Percentiles rank a stretch among this genome's conserved stretches.
These are phyloP conservation scores for Caenorhabditis afra DNA, from an alignment of 2,888 invertebrate species.

Conservation along the genomic window DNA sequence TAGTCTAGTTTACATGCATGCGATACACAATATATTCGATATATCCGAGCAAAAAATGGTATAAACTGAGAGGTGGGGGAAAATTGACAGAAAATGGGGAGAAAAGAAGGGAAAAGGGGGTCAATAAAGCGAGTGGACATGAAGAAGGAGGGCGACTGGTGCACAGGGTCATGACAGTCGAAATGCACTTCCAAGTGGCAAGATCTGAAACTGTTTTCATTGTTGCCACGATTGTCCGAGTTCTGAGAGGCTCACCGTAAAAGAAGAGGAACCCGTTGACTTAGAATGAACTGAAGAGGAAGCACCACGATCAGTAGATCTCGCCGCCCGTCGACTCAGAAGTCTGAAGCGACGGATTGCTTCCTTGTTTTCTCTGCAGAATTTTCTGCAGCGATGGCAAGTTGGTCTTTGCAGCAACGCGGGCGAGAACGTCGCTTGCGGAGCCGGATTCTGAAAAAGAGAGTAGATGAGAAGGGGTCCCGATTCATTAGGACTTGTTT, in stretches of 20 bases:
- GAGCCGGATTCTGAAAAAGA: conserved; percentile 31
- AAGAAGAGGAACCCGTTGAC: conserved; percentile 34
- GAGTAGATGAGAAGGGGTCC: too few species aligned
- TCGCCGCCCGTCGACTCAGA: conserved; percentile 53
- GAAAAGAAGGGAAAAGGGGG: conserved; percentile 5
- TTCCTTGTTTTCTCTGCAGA: conserved; percentile 53
- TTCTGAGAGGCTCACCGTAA: conserved; percentile 7
- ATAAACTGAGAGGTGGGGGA: background rate
- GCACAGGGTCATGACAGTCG: conserved; percentile 9
- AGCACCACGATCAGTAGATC: conserved; percentile 29
- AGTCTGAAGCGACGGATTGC: conserved; percentile 48
- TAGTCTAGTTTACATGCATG: conserved; percentile 40
- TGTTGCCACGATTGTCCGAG: too few species aligned
- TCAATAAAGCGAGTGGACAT: conserved; percentile 46
- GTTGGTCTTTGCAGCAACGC: conserved; percentile 41
- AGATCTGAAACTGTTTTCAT: conserved; percentile 40
- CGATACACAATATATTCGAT: conserved; percentile 33
- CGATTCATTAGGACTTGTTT: background rate
- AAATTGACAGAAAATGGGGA: background rate
- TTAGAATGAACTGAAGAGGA: conserved; percentile 14
- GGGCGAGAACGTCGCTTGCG: conserved; percentile 36
- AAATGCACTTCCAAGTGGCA: conserved; percentile 52
- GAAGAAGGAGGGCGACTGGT: conserved; percentile 7
- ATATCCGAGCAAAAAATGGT: conserved; percentile 6
- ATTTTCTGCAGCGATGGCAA: conserved; percentile 51